A percentile compares a stretch with the other conserved stretches of the same genome.
Evolutionary conservation across 2,888 invertebrate genomes (phyloP).

Genomic region (Drosophila sordidula): DNA sequence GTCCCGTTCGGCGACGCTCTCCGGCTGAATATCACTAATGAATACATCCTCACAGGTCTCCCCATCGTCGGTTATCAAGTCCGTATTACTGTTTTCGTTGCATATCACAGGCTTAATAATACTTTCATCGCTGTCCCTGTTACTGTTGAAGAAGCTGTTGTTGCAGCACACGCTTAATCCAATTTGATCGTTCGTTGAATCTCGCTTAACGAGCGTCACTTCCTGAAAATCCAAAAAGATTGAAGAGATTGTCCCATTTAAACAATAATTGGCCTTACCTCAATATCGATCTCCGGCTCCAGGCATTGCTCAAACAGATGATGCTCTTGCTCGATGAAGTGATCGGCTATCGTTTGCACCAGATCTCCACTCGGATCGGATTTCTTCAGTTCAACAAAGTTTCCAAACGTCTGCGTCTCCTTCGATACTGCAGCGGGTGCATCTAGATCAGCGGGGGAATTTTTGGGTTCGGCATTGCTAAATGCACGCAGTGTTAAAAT

Average conservation of each 20-base stretch:
- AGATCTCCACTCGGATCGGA: conserved; percentile 30
- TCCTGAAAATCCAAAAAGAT: conserved; percentile 85
- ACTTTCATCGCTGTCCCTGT: conserved; percentile 28
- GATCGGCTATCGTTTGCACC: conserved; percentile 68
- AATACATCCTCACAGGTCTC: conserved; percentile 88
- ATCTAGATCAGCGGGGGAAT: background rate
- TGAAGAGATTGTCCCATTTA: background rate
- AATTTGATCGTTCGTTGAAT: conserved; percentile 87
- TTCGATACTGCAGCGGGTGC: conserved; percentile 43
- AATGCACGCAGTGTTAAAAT: conserved; percentile 51
- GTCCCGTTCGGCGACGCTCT: conserved; percentile 87
- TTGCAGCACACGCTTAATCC: conserved; percentile 88
- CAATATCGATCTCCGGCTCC: conserved; percentile 87
- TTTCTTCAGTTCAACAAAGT: conserved; percentile 59
- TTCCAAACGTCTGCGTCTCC: conserved; percentile 86
- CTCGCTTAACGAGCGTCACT: conserved; percentile 87
- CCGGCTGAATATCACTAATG: conserved; percentile 88
- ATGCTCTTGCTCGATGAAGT: conserved; percentile 83
- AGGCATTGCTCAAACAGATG: conserved; percentile 87
- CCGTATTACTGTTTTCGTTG: conserved; percentile 33
- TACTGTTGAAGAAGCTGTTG: conserved; percentile 81
- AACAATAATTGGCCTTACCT: conserved; percentile 83
- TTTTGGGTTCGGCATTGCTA: conserved; percentile 3
- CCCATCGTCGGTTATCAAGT: conserved; percentile 86
- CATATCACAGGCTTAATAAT: conserved; percentile 36